These are phyloP conservation scores for Stenichneumon culpator DNA, from an alignment of 2,888 invertebrate genomes.

Conservation along the genomic window DNA sequence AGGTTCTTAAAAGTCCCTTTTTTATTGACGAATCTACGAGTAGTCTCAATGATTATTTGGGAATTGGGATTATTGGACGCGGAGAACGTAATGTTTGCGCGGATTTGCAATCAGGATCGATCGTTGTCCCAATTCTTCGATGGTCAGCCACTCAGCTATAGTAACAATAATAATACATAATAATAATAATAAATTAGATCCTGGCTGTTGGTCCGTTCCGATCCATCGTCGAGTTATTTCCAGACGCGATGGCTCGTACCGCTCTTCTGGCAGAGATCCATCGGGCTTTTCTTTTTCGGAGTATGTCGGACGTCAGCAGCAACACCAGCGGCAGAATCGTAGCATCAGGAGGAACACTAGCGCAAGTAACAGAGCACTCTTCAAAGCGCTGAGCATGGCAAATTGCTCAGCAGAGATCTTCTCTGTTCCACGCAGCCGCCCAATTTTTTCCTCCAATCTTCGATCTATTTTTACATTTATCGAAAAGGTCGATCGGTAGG, in stretches of 20 bases:
- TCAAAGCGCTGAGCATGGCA: constrained; percentile 20
- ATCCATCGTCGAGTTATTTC: constrained; percentile 64
- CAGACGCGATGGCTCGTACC: constrained; percentile 61
- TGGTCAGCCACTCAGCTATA: constrained; percentile 1
- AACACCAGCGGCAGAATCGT: neutral
- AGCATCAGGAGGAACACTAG: neutral
- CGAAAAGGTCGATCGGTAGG: constrained; percentile 70
- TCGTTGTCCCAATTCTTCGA: neutral
- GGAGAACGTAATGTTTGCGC: neutral
- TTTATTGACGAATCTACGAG: too few relatives aligned
- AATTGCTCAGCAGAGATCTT: constrained; percentile 52
- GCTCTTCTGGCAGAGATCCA: constrained; percentile 70
- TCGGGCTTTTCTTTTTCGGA: constrained; percentile 60
- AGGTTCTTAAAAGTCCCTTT: too few relatives aligned
- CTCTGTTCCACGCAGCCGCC: constrained; percentile 59
- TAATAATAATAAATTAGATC: constrained; percentile 3
- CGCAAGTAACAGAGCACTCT: constrained; percentile 1
- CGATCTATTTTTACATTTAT: constrained; percentile 70
- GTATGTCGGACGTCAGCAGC: constrained; percentile 50
- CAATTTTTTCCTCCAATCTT: constrained; percentile 34
- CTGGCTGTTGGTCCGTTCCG: constrained; percentile 28
- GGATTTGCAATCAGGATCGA: neutral
- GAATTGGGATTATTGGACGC: neutral
- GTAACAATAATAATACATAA: neutral
- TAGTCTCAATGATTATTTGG: too few relatives aligned